Conservation (phyloP, 2,888 invertebrate species). For the Matsumyia berberina region DNA sequence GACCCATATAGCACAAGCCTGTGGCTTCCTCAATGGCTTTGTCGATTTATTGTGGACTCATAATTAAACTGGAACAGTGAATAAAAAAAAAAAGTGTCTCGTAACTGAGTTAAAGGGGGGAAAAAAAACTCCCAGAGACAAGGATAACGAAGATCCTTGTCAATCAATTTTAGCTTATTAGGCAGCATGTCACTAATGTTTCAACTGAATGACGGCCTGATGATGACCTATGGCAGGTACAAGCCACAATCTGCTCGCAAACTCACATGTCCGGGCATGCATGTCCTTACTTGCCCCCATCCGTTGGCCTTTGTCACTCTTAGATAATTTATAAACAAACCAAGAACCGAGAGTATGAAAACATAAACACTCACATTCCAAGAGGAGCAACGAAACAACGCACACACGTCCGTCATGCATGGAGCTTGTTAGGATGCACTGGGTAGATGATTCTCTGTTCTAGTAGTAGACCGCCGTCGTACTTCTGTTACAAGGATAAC, state of each 20-base stretch:
- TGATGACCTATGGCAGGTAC: slow-evolving; percentile 50
- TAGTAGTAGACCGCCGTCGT: slow-evolving; percentile 19
- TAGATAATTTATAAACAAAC: slow-evolving; percentile 58
- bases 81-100: not conserved
- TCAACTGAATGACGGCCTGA: slow-evolving; percentile 36
- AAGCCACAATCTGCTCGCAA: slow-evolving; percentile 24
- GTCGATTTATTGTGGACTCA: slow-evolving; percentile 54
- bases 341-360: slow-evolving; percentile 37
- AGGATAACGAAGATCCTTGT: slow-evolving; percentile 55
- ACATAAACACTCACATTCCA: slow-evolving; percentile 45
- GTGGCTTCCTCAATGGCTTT: slow-evolving; percentile 53
- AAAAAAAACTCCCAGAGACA: not conserved
- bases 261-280: slow-evolving; percentile 29
- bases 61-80: slow-evolving; percentile 37
- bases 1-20: slow-evolving; percentile 54
- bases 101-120: slow-evolving; percentile 1
- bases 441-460: not conserved
- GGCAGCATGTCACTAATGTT: slow-evolving; percentile 57
- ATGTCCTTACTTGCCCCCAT: not conserved
- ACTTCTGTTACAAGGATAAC: slow-evolving; percentile 64
- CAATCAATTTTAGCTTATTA: slow-evolving; percentile 67
- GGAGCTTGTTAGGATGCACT: slow-evolving; percentile 43
- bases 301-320: not conserved
- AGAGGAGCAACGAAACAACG: not conserved
- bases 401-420: slow-evolving; percentile 4